Conservation (phyloP, 2,888 invertebrate genomes). For the Caenorhabditis sinica region DNA sequence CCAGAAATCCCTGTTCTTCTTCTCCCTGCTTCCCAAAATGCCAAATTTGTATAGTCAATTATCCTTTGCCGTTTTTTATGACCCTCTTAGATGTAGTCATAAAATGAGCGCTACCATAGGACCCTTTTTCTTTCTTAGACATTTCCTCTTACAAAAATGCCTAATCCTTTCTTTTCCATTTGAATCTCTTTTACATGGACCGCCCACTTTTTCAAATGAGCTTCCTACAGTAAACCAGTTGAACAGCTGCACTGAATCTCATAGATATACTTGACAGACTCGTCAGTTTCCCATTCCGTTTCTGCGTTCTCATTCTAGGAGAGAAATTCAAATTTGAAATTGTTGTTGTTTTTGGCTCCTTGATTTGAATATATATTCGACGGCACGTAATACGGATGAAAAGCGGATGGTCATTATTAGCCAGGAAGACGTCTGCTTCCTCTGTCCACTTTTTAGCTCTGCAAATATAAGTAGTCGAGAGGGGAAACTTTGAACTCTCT, state of each 20-base stretch:
- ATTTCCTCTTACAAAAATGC: slow-evolving; percentile 9
- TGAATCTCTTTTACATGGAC: background rate
- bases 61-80: slow-evolving; percentile 23
- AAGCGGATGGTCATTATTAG: slow-evolving; percentile 35
- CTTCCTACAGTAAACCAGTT: slow-evolving; percentile 32
- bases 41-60: slow-evolving; percentile 22
- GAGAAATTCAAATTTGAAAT: slow-evolving; percentile 1
- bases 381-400: slow-evolving; percentile 10
- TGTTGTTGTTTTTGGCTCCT: slow-evolving; percentile 20
- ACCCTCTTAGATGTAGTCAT: slow-evolving; percentile 11
- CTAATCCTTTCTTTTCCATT: too few relatives aligned
- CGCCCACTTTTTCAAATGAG: background rate
- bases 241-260: slow-evolving; percentile 19
- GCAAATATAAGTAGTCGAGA: background rate
- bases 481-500: slow-evolving; percentile 14
- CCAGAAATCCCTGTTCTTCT: background rate
- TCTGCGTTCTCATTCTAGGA: background rate
- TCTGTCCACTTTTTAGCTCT: background rate
- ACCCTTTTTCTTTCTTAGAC: background rate
- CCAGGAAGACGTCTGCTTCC: background rate
- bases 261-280: background rate
- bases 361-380: slow-evolving; percentile 27
- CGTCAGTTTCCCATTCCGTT: background rate
- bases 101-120: background rate
- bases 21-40: background rate